These are phyloP conservation scores for Trichomycterus rosablanca DNA, from an alignment of 2,113 vertebrate genomes.

Conservation along the genomic window DNA sequence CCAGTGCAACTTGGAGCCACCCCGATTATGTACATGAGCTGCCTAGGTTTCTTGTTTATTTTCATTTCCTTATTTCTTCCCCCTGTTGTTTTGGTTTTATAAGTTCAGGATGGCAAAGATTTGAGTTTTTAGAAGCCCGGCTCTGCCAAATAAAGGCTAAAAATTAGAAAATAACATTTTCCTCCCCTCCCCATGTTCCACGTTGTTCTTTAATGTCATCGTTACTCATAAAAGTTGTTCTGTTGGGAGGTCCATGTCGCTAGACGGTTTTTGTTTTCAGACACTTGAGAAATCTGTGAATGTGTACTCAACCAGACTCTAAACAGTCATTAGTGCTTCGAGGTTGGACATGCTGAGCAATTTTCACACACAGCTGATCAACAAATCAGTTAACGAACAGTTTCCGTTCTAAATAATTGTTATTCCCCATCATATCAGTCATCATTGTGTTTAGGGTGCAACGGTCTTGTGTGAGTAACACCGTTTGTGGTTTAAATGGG, in stretches of 20 bases:
- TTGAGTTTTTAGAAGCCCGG: slow-evolving; percentile 31
- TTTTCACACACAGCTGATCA: too few relatives aligned
- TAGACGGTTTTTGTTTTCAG: slow-evolving; percentile 7
- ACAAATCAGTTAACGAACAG: too few relatives aligned
- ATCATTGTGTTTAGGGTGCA: too few relatives aligned
- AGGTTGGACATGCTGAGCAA: too few relatives aligned
- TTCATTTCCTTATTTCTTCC: slow-evolving; percentile 11
- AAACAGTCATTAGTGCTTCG: too few relatives aligned
- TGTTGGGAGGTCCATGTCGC: not conserved
- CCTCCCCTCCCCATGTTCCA: too few relatives aligned
- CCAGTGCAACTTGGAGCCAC: slow-evolving; percentile 24
- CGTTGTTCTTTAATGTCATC: too few relatives aligned
- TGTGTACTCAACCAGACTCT: not conserved
- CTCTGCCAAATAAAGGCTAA: slow-evolving; percentile 11
- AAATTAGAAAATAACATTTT: too few relatives aligned
- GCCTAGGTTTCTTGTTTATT: slow-evolving; percentile 6
- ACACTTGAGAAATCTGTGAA: slow-evolving; percentile 28
- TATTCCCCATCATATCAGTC: too few relatives aligned
- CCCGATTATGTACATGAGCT: not conserved
- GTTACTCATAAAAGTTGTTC: not conserved
- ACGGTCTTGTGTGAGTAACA: slow-evolving; percentile 9
- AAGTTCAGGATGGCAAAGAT: slow-evolving; percentile 10
- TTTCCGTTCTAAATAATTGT: too few relatives aligned
- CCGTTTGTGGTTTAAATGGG: too few relatives aligned
- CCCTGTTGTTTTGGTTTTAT: slow-evolving; percentile 34